Conservation (phyloP, 2,888 invertebrate species). For the Alsophila aescularia region DNA sequence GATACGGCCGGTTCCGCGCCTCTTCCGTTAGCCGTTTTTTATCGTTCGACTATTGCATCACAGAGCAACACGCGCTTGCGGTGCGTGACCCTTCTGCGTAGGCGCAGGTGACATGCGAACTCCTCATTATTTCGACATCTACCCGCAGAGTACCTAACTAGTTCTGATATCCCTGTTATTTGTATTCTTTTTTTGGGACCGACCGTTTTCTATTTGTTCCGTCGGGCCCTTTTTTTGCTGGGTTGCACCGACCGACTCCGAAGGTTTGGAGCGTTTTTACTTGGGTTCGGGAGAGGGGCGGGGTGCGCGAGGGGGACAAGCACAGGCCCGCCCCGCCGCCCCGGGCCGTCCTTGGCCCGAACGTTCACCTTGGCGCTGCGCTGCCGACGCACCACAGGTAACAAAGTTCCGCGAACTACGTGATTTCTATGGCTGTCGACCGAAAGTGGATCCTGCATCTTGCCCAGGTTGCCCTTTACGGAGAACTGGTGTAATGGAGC, state of each 20-base stretch:
- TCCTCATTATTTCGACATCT: constrained; percentile 64
- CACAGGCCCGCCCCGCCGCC: constrained; percentile 71
- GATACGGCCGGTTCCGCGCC: constrained; percentile 66
- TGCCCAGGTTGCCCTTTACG: constrained; percentile 31
- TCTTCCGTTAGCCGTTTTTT: constrained; percentile 74
- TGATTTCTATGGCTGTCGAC: constrained; percentile 82
- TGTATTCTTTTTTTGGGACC: constrained; percentile 65
- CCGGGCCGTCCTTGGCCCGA: constrained; percentile 82
- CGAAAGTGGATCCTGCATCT: constrained; percentile 74
- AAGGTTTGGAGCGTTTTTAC: constrained; percentile 79
- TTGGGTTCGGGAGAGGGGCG: constrained; percentile 56
- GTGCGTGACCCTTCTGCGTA: constrained; percentile 72
- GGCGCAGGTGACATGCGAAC: constrained; percentile 80
- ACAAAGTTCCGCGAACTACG: constrained; percentile 84
- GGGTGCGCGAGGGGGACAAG: constrained; percentile 45
- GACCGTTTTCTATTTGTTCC: constrained; percentile 82
- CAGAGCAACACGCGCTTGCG: constrained; percentile 59
- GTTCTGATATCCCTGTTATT: constrained; percentile 76
- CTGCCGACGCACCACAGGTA: constrained; percentile 80
- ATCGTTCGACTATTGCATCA: constrained; percentile 70
- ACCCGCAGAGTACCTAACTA: constrained; percentile 59
- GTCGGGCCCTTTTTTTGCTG: constrained; percentile 81
- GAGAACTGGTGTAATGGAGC: constrained; percentile 30
- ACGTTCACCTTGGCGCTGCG: constrained; percentile 83
- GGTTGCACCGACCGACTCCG: constrained; percentile 70